Conservation (phyloP, 2,113 vertebrate species). For the Caranx melampygus region DNA sequence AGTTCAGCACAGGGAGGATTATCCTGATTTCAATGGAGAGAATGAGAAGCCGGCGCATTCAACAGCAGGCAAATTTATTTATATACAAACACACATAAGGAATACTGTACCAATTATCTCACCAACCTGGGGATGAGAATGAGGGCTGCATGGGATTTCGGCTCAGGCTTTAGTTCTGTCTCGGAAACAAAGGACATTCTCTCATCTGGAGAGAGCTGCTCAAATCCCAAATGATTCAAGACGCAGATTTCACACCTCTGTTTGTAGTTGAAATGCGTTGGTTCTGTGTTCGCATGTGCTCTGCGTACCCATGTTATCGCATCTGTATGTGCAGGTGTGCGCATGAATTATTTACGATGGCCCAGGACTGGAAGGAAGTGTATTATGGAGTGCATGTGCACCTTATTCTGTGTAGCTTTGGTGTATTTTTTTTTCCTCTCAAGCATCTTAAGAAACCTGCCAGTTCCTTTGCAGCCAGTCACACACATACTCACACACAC, state of each 20-base stretch:
- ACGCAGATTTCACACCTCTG: slow-evolving; percentile 37
- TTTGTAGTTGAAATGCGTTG: slow-evolving; percentile 26
- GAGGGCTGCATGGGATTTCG: slow-evolving; percentile 55
- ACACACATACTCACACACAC: slow-evolving; percentile 7
- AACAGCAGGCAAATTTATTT: slow-evolving; percentile 54
- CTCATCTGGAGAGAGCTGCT: slow-evolving; percentile 57
- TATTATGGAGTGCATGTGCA: slow-evolving; percentile 5
- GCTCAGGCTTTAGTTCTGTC: slow-evolving; percentile 55
- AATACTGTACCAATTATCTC: slow-evolving; percentile 69
- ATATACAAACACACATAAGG: slow-evolving; percentile 47
- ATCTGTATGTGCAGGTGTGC: background rate
- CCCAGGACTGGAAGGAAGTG: slow-evolving; percentile 8
- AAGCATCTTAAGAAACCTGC: slow-evolving; percentile 23
- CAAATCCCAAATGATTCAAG: slow-evolving; percentile 54
- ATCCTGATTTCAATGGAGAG: slow-evolving; percentile 43
- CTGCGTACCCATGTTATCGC: background rate
- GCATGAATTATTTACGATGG: slow-evolving; percentile 47
- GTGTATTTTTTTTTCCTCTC: background rate
- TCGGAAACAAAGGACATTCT: slow-evolving; percentile 55
- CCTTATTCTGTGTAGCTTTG: background rate
- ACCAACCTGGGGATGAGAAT: slow-evolving; percentile 74
- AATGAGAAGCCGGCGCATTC: slow-evolving; percentile 51
- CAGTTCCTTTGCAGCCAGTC: slow-evolving; percentile 53
- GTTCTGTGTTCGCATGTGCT: background rate
- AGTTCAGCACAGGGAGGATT: slow-evolving; percentile 57